Conservation (phyloP, 2,797 vertebrate genomes). For the Hippoglossus hippoglossus region DNA sequence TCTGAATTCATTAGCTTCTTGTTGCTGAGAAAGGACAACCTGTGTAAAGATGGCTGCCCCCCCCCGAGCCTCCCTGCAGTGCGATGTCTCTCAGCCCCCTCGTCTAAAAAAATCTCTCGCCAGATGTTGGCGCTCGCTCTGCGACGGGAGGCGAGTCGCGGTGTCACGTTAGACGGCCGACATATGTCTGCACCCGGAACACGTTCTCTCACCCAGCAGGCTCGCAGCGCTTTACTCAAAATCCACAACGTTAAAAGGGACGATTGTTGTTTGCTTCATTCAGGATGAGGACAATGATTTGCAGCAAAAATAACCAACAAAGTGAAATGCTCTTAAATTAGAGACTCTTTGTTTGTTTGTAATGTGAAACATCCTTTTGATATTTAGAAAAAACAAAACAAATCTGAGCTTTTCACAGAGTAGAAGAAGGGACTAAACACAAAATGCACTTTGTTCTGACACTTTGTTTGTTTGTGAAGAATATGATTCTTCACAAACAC, state of each 20-base stretch:
- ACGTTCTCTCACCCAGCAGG: constrained; percentile 1
- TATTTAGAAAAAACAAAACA: neutral
- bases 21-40: constrained; percentile 24
- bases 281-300: neutral
- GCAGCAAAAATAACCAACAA: neutral
- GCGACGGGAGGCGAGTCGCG: constrained; percentile 10
- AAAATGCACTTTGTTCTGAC: neutral
- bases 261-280: neutral
- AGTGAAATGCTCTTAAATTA: too few relatives aligned
- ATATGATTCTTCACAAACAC: neutral
- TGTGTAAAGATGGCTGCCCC: constrained; percentile 32
- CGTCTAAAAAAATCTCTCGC: constrained; percentile 1
- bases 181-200: constrained; percentile 38
- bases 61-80: constrained; percentile 31
- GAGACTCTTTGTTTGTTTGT: too few relatives aligned
- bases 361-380: too few relatives aligned
- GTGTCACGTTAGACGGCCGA: constrained; percentile 12
- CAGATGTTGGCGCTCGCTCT: constrained; percentile 41
- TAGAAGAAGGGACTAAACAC: neutral
- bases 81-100: constrained; percentile 17
- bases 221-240: neutral
- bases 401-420: neutral
- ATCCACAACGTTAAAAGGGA: neutral
- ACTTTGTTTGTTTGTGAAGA: neutral
- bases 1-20: constrained; percentile 9